phyloP scores from a whole-genome alignment of 2,113 vertebrate genomes.

The Syngnathus typhle region DNA sequence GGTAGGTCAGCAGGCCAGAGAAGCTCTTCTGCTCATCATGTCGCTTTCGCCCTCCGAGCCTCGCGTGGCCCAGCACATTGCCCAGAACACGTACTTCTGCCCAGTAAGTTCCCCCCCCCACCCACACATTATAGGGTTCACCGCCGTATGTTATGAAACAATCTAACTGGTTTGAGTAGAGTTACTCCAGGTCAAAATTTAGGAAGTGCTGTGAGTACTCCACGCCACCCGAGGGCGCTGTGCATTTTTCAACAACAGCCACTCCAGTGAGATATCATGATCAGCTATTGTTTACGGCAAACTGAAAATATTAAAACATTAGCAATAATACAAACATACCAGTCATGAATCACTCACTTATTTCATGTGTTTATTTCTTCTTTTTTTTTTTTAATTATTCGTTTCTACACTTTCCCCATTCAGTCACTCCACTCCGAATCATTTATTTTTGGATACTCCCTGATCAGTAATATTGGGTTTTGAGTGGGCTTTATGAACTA shows the following conservation, averaged over 20 bases:
- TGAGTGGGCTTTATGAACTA: background rate
- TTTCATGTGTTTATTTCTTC: background rate
- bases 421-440: background rate
- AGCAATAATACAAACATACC: no score
- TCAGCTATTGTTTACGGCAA: background rate
- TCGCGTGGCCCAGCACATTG: constrained; percentile 83
- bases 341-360: background rate
- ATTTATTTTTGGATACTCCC: background rate
- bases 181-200: background rate
- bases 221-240: background rate
- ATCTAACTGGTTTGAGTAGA: constrained; percentile 13
- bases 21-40: constrained; percentile 91
- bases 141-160: constrained; percentile 43
- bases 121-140: constrained; percentile 2
- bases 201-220: background rate
- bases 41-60: constrained; percentile 82
- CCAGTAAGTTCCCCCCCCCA: constrained; percentile 73
- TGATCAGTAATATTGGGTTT: background rate
- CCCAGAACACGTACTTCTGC: constrained; percentile 92
- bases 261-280: background rate
- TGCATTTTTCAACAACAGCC: background rate
- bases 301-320: no score
- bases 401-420: background rate
- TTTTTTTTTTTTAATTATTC: no score
- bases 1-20: constrained; percentile 85